Evolutionary conservation across 2,113 vertebrate genomes (phyloP), one percentile per base, ranked within the genome.

Genomic region (Chloroceryle aenea): DNA sequence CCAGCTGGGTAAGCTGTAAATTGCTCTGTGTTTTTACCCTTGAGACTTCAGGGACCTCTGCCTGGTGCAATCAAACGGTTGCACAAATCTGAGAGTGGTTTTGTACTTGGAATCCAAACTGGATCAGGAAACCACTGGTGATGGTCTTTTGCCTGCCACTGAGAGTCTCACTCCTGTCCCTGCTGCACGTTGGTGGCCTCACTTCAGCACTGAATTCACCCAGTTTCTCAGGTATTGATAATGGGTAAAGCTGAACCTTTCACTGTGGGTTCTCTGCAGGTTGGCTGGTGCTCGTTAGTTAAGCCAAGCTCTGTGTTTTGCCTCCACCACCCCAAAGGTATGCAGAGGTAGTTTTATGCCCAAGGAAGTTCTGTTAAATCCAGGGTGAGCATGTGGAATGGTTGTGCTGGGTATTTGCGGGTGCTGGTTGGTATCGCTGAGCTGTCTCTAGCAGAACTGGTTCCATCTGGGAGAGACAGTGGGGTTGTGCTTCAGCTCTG

Each of bases 41-140:
- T 80, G 74, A 94, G 76, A 73, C 36, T 85, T 67, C 75, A 91
- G 52, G 93, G 91, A 94, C 71, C 71, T 92, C 90, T 92, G 86
- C 67, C 63, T 73, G 61, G 40, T 43, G 43, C 6, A 7, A 56
- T 76, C 68, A 63, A 80, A 80, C 75, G 88, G 47, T 34, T 67
- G 26, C 67, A 19, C 69, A 78, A 67, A 72, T 82, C 63, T 79
- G 72, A 93, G 95, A 81, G 34, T 17, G 26, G 61, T 52, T 85
- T 76, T 61, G 48, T 48, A 20, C 71, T 15, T 29, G 68, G 68
- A 92, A 62, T 67, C 59, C 58, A 64, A 64, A 64, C 30, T 67
- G 25, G 69, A 34, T 85, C 36, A 74, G 78, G 90, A 61, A 89
- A 47, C 32, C 66, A 25, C 17, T 59, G 10, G 12, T 58, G 36